Evolutionary conservation across 2,888 invertebrate genomes (phyloP).

Genomic region (Carterocephalus palaemon): DNA sequence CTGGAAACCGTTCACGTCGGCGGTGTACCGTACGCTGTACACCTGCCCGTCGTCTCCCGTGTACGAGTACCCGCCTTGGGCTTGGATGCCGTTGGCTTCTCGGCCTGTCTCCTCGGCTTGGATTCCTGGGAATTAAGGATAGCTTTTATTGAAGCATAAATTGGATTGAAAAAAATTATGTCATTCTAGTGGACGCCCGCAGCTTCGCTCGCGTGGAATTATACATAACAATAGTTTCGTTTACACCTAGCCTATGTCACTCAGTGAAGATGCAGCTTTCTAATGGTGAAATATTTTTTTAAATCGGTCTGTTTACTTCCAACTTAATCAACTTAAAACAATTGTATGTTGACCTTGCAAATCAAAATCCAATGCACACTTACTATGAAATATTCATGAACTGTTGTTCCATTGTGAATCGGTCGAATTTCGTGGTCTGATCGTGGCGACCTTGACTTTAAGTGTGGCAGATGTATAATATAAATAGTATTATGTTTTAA

Average conservation of each 20-base stretch:
- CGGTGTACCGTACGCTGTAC: conserved; percentile 71
- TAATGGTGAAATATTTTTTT: too few species aligned
- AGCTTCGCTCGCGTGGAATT: too few species aligned
- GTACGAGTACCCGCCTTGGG: conserved; percentile 79
- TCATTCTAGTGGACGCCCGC: too few species aligned
- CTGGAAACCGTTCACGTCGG: conserved; percentile 70
- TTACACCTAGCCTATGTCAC: too few species aligned
- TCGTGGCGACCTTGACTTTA: conserved; percentile 15
- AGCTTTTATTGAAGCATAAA: neutral
- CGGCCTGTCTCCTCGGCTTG: conserved; percentile 63
- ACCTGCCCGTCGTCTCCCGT: conserved; percentile 80
- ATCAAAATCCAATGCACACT: neutral
- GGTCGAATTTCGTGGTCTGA: conserved; percentile 5
- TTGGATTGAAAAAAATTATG: too few species aligned
- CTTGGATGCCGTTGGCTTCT: conserved; percentile 69
- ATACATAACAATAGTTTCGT: too few species aligned
- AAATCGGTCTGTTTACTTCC: too few species aligned
- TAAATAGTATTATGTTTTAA: too few species aligned
- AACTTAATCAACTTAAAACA: too few species aligned
- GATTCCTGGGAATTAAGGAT: conserved; percentile 49
- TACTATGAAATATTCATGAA: conserved; percentile 8
- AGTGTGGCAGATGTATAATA: conserved; percentile 6
- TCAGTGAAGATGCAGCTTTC: too few species aligned
- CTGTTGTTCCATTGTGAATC: conserved; percentile 1
- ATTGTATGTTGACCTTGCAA: too few species aligned